Base-by-base conservation (phyloP, 2,888 invertebrate species). In the Cataglyphis altisquamis region DNA sequence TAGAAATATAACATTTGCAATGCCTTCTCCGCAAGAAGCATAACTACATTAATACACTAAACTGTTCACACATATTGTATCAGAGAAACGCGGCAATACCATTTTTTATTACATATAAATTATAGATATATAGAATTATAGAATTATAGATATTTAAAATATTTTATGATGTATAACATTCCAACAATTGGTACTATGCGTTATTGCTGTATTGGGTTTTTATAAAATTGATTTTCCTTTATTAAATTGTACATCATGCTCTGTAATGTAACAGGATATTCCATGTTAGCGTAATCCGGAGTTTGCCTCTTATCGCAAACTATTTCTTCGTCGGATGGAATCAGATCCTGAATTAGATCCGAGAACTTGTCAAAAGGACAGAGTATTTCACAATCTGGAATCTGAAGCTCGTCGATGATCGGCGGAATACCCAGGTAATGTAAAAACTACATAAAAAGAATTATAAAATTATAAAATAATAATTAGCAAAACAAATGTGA, bases 321-420 rank as follows among this genome's bases (percentile, higher is more conserved):
- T 8, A 87, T 8, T 18, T 89, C 81, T n/a, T 92, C 88, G 12
- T 92, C 85, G 12, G 67, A 84, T 0, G 91, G 91, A 12, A 93
- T 82, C 15, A 91, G 62, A 3, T 91, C 80, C 0, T 72, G 81
- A 1, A 87, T 85, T 10, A 93, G 32, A 10, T 89, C n/a, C 0
- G 84, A 52, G 41, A 92, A 93, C 10, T 88, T 87, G 0, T 87
- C 84, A 18, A 94, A 68, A 0, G 91, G 90, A 52, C 94, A 94
- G 4, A 91, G 77, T 0, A 72, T 4, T 0, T 86, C 83, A 48
- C 94, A 94, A 0, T 85, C 87, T 0, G 88, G 88, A 1, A 93
- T 10, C 6, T 39, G 70, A 9, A 93, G 62, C 9, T 88, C 89
- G 1, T 67, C 83, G 2, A 85, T 73, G 8, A 77, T 64, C 0